Percentiles rank a stretch among this genome's conserved stretches.
Evolutionary conservation across 2,797 vertebrate genomes (phyloP).

Genomic region (Bufotes viridis): DNA sequence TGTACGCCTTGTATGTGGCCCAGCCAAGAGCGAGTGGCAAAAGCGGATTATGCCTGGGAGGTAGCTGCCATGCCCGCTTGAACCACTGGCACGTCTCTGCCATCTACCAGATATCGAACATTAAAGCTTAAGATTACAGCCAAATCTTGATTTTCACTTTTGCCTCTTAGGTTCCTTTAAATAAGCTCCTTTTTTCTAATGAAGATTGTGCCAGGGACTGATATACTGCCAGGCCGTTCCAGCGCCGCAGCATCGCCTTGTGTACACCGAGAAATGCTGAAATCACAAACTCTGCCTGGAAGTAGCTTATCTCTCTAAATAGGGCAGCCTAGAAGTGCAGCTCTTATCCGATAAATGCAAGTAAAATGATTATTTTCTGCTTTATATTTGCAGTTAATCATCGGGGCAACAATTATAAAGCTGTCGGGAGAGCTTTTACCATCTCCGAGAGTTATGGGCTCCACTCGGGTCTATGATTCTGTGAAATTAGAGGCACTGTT

Average conservation of each 20-base stretch:
- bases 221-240: slow-evolving; percentile 11
- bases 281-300: slow-evolving; percentile 36
- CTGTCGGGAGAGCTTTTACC: slow-evolving; percentile 56
- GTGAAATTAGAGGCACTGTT: slow-evolving; percentile 47
- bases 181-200: background rate
- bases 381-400: slow-evolving; percentile 56
- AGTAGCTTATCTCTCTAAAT: slow-evolving; percentile 47
- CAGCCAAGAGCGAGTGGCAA: background rate
- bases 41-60: background rate
- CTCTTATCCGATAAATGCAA: slow-evolving; percentile 48
- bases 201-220: background rate
- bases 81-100: background rate
- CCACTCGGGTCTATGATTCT: slow-evolving; percentile 28
- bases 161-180: background rate
- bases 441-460: slow-evolving; percentile 40
- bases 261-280: slow-evolving; percentile 26
- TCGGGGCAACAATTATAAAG: slow-evolving; percentile 53
- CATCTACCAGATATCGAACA: background rate
- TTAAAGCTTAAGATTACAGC: background rate
- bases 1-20: no score
- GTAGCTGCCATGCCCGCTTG: background rate
- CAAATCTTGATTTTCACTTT: background rate
- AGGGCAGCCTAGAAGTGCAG: background rate
- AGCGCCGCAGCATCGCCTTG: background rate
- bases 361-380: slow-evolving; percentile 58